Conservation (phyloP, 2,888 invertebrate genomes). For the Pseudococcus viburni region DNA sequence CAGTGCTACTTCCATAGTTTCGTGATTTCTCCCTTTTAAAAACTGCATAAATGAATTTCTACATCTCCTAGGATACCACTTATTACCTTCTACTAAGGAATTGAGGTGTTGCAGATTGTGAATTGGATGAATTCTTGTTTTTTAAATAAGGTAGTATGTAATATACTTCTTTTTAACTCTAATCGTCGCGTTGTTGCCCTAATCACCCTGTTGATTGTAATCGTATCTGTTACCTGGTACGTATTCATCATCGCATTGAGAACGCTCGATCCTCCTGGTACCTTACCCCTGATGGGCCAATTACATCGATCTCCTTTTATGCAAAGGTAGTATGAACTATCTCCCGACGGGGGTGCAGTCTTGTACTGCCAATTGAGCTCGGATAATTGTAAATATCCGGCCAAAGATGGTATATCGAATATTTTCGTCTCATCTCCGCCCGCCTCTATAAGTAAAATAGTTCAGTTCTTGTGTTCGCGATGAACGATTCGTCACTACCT, state of each 20-base stretch:
- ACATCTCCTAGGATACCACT: too few relatives aligned
- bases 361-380: constrained; percentile 94
- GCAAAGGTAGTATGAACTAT: constrained; percentile 86
- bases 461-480: constrained; percentile 87
- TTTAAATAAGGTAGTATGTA: too few relatives aligned
- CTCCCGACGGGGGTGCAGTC: constrained; percentile 82
- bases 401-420: constrained; percentile 88
- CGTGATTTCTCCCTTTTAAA: too few relatives aligned
- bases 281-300: constrained; percentile 95
- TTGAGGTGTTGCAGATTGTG: too few relatives aligned
- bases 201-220: too few relatives aligned
- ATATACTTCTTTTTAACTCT: too few relatives aligned
- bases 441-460: constrained; percentile 86
- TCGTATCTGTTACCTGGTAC: constrained; percentile 86
- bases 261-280: constrained; percentile 80
- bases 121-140: too few relatives aligned
- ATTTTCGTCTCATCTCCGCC: constrained; percentile 88
- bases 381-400: constrained; percentile 85
- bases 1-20: too few relatives aligned
- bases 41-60: too few relatives aligned
- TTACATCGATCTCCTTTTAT: constrained; percentile 91
- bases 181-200: too few relatives aligned
- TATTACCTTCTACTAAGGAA: too few relatives aligned
- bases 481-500: constrained; percentile 82
- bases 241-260: constrained; percentile 94